phyloP scores from a whole-genome alignment of 2,888 invertebrate species.

The Acrobasis consociella region DNA sequence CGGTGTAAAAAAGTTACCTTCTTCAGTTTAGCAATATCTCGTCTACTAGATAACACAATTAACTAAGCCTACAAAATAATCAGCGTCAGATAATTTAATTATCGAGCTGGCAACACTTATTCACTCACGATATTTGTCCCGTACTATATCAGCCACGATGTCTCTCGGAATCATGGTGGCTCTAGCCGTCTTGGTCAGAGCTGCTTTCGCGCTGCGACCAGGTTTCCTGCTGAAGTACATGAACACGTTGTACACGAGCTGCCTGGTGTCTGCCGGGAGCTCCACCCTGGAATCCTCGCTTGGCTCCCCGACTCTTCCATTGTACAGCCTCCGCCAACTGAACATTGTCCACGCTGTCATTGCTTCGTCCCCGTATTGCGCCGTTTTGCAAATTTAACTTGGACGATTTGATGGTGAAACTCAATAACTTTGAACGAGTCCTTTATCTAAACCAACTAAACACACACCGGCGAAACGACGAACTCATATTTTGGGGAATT shows the following conservation, averaged over 20 bases:
- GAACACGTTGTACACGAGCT: constrained; percentile 75
- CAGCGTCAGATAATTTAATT: constrained; percentile 9
- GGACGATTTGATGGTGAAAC: constrained; percentile 15
- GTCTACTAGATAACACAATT: constrained; percentile 10
- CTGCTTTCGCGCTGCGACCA: constrained; percentile 66
- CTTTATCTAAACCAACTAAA: neutral
- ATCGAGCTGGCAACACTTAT: neutral
- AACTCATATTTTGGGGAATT: neutral
- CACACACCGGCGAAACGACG: neutral
- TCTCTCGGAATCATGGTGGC: constrained; percentile 76
- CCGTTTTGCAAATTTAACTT: constrained; percentile 58
- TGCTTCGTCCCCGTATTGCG: constrained; percentile 77
- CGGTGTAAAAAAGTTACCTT: neutral
- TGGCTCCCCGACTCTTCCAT: constrained; percentile 55
- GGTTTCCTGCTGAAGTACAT: constrained; percentile 73
- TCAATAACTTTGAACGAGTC: neutral
- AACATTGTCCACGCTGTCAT: constrained; percentile 82
- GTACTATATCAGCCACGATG: constrained; percentile 72
- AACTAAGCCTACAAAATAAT: constrained; percentile 7
- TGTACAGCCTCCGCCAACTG: constrained; percentile 76
- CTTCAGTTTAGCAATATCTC: constrained; percentile 1
- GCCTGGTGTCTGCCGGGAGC: constrained; percentile 72
- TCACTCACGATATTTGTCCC: constrained; percentile 61
- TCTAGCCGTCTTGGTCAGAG: constrained; percentile 68
- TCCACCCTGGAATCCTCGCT: constrained; percentile 63